Percentiles rank a stretch among this genome's conserved stretches.
These are phyloP conservation scores for Hirtodrosophila confusa DNA, from an alignment of 2,888 invertebrate genomes.

Conservation along the genomic window DNA sequence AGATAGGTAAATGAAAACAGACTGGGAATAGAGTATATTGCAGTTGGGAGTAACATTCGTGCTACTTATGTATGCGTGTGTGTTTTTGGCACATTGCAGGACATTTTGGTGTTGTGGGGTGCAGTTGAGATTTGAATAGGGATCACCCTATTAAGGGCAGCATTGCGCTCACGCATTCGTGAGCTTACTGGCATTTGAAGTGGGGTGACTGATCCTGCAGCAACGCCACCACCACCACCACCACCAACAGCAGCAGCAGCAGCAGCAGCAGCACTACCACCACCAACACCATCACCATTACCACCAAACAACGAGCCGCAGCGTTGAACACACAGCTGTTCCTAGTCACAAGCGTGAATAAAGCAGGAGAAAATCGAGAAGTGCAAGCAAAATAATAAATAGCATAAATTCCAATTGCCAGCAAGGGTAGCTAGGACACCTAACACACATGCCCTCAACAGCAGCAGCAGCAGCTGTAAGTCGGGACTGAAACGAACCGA, in stretches of 20 bases:
- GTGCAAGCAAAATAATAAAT: conserved; percentile 58
- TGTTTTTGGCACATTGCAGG: conserved; percentile 20
- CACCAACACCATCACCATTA: conserved; percentile 9
- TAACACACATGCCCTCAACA: conserved; percentile 58
- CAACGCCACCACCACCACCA: conserved; percentile 5
- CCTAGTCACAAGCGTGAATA: conserved; percentile 42
- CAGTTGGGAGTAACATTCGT: too few species aligned
- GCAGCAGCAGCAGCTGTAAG: conserved; percentile 44
- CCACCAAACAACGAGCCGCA: conserved; percentile 4
- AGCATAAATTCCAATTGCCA: conserved; percentile 71
- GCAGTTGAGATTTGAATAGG: conserved; percentile 42
- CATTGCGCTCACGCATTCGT: conserved; percentile 9
- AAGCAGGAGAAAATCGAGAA: conserved; percentile 41
- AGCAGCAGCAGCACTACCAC: conserved; percentile 1
- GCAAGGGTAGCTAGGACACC: conserved; percentile 52
- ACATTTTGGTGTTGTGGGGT: conserved; percentile 19
- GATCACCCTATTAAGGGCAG: conserved; percentile 42
- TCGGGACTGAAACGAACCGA: conserved; percentile 4
- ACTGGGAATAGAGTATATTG: too few species aligned
- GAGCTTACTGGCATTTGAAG: conserved; percentile 31
- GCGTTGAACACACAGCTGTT: conserved; percentile 47
- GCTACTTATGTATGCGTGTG: background rate
- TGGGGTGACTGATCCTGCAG: conserved; percentile 55
- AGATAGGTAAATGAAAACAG: too few species aligned
- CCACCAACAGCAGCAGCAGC: background rate